These are phyloP conservation scores for Microcebus jonahi DNA, from an alignment of 2,113 vertebrate species.

Conservation along the genomic window DNA sequence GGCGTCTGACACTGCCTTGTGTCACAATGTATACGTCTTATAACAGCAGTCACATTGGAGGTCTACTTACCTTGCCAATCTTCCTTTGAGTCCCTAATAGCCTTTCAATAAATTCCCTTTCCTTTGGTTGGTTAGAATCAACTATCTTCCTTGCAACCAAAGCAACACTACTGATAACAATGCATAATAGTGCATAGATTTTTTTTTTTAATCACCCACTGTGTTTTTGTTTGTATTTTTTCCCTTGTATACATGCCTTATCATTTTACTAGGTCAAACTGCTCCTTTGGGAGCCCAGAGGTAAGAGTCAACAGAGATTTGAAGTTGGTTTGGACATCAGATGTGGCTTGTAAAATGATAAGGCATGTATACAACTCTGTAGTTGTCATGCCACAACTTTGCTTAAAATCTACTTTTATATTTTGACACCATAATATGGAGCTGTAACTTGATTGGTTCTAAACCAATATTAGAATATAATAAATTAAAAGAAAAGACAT, in stretches of 20 bases:
- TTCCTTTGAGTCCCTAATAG: neutral
- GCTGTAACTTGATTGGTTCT: neutral
- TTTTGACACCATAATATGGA: neutral
- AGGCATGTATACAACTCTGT: neutral
- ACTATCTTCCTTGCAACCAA: neutral
- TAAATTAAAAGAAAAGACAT: neutral
- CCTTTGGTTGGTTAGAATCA: neutral
- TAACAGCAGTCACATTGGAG: neutral
- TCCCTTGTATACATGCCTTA: too few relatives aligned
- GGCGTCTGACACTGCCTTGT: neutral
- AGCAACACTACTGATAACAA: neutral
- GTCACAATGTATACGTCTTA: rapidly evolving
- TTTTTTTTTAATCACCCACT: neutral
- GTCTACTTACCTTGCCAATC: neutral
- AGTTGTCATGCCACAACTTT: neutral
- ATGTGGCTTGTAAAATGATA: neutral
- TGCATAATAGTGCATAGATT: neutral
- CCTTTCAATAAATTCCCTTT: neutral
- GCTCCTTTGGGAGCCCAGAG: neutral
- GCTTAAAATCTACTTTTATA: neutral
- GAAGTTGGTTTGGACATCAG: neutral
- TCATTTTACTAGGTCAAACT: too few relatives aligned
- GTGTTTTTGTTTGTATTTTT: neutral
- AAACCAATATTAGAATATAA: neutral
- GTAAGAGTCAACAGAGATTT: neutral